Conservation (phyloP, 2,113 vertebrate genomes). For the Osmerus mordax region DNA sequence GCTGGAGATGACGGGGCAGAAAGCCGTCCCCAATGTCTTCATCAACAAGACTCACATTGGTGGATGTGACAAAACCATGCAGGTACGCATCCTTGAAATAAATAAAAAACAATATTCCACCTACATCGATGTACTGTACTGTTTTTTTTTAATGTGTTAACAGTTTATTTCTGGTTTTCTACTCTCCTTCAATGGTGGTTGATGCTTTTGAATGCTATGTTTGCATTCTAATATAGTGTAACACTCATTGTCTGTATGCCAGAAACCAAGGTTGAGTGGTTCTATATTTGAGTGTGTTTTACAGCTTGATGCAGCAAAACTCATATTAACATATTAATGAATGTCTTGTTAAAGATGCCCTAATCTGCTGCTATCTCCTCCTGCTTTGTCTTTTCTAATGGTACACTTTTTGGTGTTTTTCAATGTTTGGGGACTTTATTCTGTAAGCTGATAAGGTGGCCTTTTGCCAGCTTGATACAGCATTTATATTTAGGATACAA, state of each 20-base stretch:
- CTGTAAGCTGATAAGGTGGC: not conserved
- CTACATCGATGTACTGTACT: no score
- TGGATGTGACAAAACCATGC: constrained; percentile 84
- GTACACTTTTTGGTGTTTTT: not conserved
- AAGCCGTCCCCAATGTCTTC: constrained; percentile 90
- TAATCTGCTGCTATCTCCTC: not conserved
- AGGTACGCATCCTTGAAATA: constrained; percentile 71
- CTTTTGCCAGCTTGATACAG: not conserved
- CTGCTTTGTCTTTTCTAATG: not conserved
- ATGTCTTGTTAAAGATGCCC: not conserved
- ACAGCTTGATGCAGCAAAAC: not conserved
- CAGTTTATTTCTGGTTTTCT: not conserved
- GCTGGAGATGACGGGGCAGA: constrained; percentile 86
- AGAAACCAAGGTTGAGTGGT: not conserved
- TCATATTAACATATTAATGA: not conserved
- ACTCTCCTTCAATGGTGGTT: not conserved
- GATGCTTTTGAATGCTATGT: not conserved
- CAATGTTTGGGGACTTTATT: not conserved
- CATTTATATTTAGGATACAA: no score
- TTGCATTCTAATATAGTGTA: not conserved
- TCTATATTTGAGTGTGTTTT: not conserved
- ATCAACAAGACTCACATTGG: constrained; percentile 91
- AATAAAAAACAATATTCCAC: not conserved
- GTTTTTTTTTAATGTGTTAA: no score
- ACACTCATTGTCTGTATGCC: not conserved